Evolutionary conservation across 30 jellyfish, hydroid and myxozoan species (phyloP).

Genomic region (Chrysaora quinquecirrha): DNA sequence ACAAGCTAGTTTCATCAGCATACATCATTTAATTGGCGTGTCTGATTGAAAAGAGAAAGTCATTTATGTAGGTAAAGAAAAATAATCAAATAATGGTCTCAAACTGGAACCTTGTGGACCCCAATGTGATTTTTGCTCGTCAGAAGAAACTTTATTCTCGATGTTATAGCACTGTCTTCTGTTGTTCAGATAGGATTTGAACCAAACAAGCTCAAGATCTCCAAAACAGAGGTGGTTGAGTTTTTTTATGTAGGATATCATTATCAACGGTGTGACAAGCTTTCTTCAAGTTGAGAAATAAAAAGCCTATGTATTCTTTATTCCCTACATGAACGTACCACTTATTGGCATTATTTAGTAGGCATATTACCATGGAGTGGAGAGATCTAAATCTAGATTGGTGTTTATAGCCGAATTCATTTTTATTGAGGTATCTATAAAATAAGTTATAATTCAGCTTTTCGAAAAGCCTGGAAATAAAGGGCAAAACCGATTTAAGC

Average conservation of each 20-base stretch:
- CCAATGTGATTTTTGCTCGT: not conserved
- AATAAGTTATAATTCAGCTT: slow-evolving; percentile 10
- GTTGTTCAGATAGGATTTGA: slow-evolving; percentile 9
- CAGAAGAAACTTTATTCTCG: not conserved
- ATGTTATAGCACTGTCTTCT: not conserved
- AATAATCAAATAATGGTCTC: not conserved
- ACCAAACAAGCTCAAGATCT: no score
- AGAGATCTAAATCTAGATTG: slow-evolving; percentile 26
- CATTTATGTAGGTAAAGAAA: not conserved
- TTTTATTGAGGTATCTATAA: slow-evolving; percentile 1
- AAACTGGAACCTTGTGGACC: not conserved
- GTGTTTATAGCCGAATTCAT: not conserved
- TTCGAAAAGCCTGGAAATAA: slow-evolving; percentile 40
- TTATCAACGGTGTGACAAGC: slow-evolving; percentile 10
- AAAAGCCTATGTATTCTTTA: not conserved
- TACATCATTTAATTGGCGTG: not conserved
- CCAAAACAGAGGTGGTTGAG: no score
- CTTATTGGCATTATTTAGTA: no score
- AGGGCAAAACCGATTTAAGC: slow-evolving; percentile 41
- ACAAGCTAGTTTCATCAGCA: not conserved
- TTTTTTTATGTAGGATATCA: no score
- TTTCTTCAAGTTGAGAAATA: slow-evolving; percentile 9
- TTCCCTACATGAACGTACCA: slow-evolving; percentile 25
- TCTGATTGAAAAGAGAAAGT: not conserved
- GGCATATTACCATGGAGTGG: no score